Evolutionary conservation across 1,140 invertebrate genomes (phyloP), one percentile per base, ranked within the genome.

Genomic region (Bombyx mandarina): DNA sequence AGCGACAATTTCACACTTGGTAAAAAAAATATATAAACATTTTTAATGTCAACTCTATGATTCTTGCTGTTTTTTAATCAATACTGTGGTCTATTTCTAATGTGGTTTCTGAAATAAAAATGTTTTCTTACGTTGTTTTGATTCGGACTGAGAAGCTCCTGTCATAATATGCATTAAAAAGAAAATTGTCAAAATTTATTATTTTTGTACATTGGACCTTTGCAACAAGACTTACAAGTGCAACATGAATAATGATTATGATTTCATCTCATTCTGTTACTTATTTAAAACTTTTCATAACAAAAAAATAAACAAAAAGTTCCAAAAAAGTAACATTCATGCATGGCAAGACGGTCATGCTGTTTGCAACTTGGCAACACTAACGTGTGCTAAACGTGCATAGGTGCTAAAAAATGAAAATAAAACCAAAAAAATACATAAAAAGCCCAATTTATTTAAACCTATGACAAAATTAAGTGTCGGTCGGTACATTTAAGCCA

Each of bases 141-240:
- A 69, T 66, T 69, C 61, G 74, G 68, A 60, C 69, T 73, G 57
- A 79, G 75, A 60, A 79, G 75, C 66, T 77, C 75, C 70, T 79
- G n/a, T 52, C 26, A 52, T 73, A 60, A 3, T 35, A 35, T 45
- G 59, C 57, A 65, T 64, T 57, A 59, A 57, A 63, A 54, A 64
- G 66, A 67, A 61, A 35, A 35, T 57, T 45, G 22, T 47, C 22
- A 63, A 45, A 63, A 52, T 60, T 59, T 56, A 69, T 63, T 61
- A 62, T 57, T 51, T 55, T 70, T 79, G 77, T 78, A 83, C 69
- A 79, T 83, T 83, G 80, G 80, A 83, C 80, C 80, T 81, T 63
- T 50, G 52, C 44, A 10, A 35, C 26, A 35, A 35, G 26, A 35
- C 26, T 35, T 35, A 35, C 26, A 35, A 3, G 26, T 35, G 26